Percentiles rank a stretch among this genome's conserved stretches.
These are phyloP conservation scores for Agapornis canus DNA, from an alignment of 2,797 vertebrate species.

Conservation along the genomic window DNA sequence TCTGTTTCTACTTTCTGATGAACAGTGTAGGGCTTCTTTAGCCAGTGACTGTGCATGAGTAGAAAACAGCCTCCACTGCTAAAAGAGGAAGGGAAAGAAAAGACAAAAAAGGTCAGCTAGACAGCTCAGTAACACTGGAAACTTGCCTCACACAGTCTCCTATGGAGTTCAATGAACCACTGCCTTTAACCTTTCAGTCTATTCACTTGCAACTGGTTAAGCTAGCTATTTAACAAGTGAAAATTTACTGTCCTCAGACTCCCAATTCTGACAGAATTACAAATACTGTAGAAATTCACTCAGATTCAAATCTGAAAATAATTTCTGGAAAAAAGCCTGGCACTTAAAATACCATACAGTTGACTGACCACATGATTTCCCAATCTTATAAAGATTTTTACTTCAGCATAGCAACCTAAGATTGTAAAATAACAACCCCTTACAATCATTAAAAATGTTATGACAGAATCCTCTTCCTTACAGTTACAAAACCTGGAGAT, in stretches of 20 bases:
- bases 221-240: background rate
- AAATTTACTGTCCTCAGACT: background rate
- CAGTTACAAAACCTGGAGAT: background rate
- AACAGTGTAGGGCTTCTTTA: constrained; percentile 34
- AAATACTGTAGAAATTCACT: background rate
- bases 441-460: background rate
- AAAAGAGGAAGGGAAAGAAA: background rate
- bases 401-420: background rate
- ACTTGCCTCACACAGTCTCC: constrained; percentile 6
- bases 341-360: constrained; percentile 16
- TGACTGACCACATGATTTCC: background rate
- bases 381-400: background rate
- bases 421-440: background rate
- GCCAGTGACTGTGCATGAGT: background rate
- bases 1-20: constrained; percentile 1
- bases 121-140: constrained; percentile 41
- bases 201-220: background rate
- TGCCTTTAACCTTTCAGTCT: background rate
- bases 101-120: constrained; percentile 39
- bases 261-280: background rate
- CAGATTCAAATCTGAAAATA: constrained; percentile 24
- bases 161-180: background rate
- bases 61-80: constrained; percentile 50
- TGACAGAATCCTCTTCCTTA: background rate
- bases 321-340: constrained; percentile 16